A percentile compares a stretch with the other conserved stretches of the same genome.
phyloP scores from a whole-genome alignment of 92 coral and sea anemone genomes.

The Paragorgia papillata region DNA sequence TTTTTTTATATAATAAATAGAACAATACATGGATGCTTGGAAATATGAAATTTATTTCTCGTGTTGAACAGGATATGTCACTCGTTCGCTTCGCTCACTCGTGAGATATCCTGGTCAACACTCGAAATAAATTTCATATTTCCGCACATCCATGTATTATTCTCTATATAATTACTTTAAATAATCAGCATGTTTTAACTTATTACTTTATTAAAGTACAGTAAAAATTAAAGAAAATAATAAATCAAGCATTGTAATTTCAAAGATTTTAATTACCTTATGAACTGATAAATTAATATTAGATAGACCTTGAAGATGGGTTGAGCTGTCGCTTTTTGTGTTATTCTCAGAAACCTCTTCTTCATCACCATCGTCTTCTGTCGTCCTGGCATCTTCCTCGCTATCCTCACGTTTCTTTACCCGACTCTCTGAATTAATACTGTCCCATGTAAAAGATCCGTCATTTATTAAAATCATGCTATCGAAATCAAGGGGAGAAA shows the following conservation, averaged over 20 bases:
- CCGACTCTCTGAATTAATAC: background rate
- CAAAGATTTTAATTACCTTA: constrained; percentile 27
- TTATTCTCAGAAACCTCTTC: background rate
- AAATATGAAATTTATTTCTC: too few relatives aligned
- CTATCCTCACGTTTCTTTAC: background rate
- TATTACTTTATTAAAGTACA: too few relatives aligned
- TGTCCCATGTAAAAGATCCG: constrained; percentile 2
- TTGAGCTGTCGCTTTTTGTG: background rate
- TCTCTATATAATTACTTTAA: too few relatives aligned
- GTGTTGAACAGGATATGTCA: too few relatives aligned
- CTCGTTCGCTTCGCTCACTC: too few relatives aligned
- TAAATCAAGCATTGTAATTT: background rate
- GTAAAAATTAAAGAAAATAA: too few relatives aligned
- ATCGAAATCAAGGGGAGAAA: background rate
- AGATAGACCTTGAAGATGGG: constrained; percentile 3
- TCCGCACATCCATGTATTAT: too few relatives aligned
- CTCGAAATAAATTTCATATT: too few relatives aligned
- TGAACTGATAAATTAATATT: constrained; percentile 40
- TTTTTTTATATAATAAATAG: too few relatives aligned
- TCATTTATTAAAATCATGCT: background rate
- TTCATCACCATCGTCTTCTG: background rate
- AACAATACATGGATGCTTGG: too few relatives aligned
- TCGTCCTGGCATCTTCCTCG: background rate
- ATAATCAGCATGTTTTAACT: too few relatives aligned
- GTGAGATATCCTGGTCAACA: too few relatives aligned